These are phyloP conservation scores for Hippocampus mohnikei DNA, from an alignment of 2,113 vertebrate species.

Conservation along the genomic window DNA sequence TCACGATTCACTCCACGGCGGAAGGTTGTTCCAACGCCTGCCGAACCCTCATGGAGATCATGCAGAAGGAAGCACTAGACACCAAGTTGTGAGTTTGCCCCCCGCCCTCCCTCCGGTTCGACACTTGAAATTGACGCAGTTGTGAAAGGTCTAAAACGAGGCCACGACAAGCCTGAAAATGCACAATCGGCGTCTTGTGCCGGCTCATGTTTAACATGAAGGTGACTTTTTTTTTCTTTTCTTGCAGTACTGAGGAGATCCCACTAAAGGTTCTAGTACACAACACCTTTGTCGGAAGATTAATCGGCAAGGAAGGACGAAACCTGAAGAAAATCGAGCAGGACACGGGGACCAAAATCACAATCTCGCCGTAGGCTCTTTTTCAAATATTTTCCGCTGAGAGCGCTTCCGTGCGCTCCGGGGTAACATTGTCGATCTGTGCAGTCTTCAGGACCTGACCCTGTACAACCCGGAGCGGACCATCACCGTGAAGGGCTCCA, in stretches of 20 bases:
- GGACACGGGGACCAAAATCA: slow-evolving; percentile 97
- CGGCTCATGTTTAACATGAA: not conserved
- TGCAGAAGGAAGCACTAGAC: slow-evolving; percentile 97
- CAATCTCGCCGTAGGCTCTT: slow-evolving; percentile 87
- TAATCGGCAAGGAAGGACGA: slow-evolving; percentile 97
- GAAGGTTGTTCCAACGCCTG: slow-evolving; percentile 93
- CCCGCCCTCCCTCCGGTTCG: not conserved
- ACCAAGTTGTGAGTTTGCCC: slow-evolving; percentile 90
- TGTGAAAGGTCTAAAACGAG: not conserved
- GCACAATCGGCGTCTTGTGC: not conserved
- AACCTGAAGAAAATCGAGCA: slow-evolving; percentile 98
- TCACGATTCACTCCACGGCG: slow-evolving; percentile 95
- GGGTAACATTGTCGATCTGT: not conserved
- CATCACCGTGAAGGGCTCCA: slow-evolving; percentile 89
- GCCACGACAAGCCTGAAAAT: not conserved
- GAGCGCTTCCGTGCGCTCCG: not conserved
- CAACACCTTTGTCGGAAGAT: slow-evolving; percentile 95
- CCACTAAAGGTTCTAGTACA: slow-evolving; percentile 97
- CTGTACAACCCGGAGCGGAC: slow-evolving; percentile 95
- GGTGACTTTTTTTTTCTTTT: not conserved
- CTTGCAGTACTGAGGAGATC: slow-evolving; percentile 90
- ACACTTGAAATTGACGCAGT: not conserved
- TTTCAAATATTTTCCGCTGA: not conserved
- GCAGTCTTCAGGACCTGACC: slow-evolving; percentile 92
- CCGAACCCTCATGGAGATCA: slow-evolving; percentile 96